Percentiles rank a stretch among this genome's conserved stretches.
These are phyloP conservation scores for Sphinx pinastri DNA, from an alignment of 2,888 invertebrate species.

Conservation along the genomic window DNA sequence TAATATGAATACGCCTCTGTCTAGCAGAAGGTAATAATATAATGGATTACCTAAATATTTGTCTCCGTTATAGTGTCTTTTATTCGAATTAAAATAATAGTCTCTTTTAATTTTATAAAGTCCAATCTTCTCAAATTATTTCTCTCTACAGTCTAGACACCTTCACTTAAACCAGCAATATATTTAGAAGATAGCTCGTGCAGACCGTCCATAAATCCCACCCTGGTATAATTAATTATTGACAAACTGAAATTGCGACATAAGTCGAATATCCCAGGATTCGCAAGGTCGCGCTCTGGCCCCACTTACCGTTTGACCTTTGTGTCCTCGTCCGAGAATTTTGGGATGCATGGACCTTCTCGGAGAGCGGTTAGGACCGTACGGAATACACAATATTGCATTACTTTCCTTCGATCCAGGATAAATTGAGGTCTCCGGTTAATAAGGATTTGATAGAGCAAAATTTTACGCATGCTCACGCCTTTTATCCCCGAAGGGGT, in stretches of 20 bases:
- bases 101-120: background rate
- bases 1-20: too few species aligned
- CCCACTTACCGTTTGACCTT: slow-evolving; percentile 13
- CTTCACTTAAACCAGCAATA: background rate
- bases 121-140: background rate
- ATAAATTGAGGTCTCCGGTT: background rate
- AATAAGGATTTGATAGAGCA: background rate
- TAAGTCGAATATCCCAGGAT: slow-evolving; percentile 1
- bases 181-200: background rate
- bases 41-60: too few species aligned
- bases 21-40: too few species aligned
- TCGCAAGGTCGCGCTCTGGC: slow-evolving; percentile 11
- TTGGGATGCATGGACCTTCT: slow-evolving; percentile 2
- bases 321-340: background rate
- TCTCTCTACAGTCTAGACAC: background rate
- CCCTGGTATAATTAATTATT: slow-evolving; percentile 10
- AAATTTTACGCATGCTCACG: too few species aligned
- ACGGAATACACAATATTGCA: background rate
- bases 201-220: too few species aligned
- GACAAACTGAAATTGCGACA: background rate
- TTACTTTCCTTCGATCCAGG: background rate
- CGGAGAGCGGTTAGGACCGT: background rate
- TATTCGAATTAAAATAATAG: too few species aligned
- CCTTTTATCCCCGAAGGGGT: too few species aligned
- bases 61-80: too few species aligned